Evolutionary conservation across 2,797 vertebrate species (phyloP), one percentile per base, ranked within the genome.

Genomic region (Pelochelys cantorii): DNA sequence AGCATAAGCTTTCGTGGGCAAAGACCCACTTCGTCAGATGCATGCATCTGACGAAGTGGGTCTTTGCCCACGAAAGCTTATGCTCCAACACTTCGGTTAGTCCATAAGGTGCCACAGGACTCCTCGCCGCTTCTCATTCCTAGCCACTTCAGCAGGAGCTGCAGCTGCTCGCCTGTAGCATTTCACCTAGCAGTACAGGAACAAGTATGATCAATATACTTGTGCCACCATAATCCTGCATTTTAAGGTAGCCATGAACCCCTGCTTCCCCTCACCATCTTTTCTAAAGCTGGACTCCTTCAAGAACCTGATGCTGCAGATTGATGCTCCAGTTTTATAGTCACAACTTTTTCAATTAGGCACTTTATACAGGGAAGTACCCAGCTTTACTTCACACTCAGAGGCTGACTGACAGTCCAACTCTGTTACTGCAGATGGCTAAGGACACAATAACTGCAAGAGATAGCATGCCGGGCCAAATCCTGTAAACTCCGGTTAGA

Each of bases 281-380:
- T 84, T 42, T 88, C 54, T 53, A 83, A 81, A 92, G 54, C 8
- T 25, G 56, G 77, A 20, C 52, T 84, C 90, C 62, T 37, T 57
- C 83, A 91, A 81, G 9, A 55, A 9, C 42, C 9, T 0, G 0
- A 5, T 1, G 5, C 5, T 31, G 25, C 1, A 0, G 13, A 77
- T 10, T 27, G 14, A 77, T 77, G 25, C 25, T 52, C 74, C 74
- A 52, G 42, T 77, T 52, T 57, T 81, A 20, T 5, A 60, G 59
- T 20, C 78, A 83, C 75, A n/a, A 34, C 25, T 65, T 12, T 48
- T 48, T 77, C 17, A 52, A 77, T 86, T 31, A 29, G 48, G 37
- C 42, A 65, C 37, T 74, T 31, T 3, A 4, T 23, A 34, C 14
- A 42, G 83, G 5, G 52, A 31, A 11, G 20, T 37, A 6, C 20